Evolutionary conservation across 2,797 vertebrate genomes (phyloP).

Genomic region (Poliocrania exsul): DNA sequence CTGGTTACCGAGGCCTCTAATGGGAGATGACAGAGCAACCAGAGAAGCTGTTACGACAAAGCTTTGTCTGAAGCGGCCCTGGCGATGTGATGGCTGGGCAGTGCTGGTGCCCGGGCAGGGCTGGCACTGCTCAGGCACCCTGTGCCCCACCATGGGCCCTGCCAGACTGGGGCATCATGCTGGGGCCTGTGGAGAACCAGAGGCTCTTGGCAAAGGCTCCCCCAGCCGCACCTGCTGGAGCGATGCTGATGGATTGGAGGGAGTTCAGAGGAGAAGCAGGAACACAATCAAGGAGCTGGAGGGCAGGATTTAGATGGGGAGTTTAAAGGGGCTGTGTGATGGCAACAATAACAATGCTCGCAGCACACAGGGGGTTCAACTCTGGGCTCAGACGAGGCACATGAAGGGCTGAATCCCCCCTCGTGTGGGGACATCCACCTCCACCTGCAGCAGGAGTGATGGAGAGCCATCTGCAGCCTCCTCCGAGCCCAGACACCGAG

Average conservation of each 20-base stretch:
- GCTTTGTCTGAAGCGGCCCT: slow-evolving; percentile 16
- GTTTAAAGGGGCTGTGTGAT: slow-evolving; percentile 24
- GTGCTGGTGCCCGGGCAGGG: accelerated
- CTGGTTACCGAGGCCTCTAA: slow-evolving; percentile 60
- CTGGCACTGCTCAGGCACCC: neutral
- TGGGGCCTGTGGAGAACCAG: accelerated
- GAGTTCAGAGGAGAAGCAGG: slow-evolving; percentile 39
- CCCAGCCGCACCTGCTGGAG: slow-evolving; percentile 21
- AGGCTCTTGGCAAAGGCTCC: neutral
- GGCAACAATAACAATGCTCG: neutral
- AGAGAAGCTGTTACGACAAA: slow-evolving; percentile 11
- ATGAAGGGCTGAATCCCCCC: neutral
- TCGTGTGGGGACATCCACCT: neutral
- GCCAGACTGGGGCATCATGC: accelerated
- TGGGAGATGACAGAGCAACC: slow-evolving; percentile 53
- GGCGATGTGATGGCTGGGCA: neutral
- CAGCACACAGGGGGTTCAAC: neutral
- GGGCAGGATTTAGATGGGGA: slow-evolving; percentile 12
- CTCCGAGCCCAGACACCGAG: accelerated
- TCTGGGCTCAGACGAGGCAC: neutral
- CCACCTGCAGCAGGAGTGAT: accelerated
- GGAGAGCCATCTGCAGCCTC: neutral
- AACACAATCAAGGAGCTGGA: slow-evolving; percentile 15
- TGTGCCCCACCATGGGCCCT: neutral
- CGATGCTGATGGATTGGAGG: slow-evolving; percentile 25